Evolutionary conservation across 2,113 vertebrate genomes (phyloP).

Genomic region (Eulemur macaco): DNA sequence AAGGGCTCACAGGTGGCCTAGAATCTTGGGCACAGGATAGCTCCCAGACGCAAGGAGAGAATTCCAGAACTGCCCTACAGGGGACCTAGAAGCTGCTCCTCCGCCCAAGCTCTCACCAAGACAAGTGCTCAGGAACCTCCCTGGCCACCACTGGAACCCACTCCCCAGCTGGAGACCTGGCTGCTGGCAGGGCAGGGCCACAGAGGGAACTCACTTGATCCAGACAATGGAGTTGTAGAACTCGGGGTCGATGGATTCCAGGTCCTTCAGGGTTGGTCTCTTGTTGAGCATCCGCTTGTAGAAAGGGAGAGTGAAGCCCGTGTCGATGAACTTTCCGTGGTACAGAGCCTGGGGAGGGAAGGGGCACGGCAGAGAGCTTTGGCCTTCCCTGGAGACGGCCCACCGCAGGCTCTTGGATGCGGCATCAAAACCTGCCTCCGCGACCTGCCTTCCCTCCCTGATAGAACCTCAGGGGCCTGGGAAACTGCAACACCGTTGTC

Average conservation of each 20-base stretch:
- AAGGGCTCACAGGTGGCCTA: background rate
- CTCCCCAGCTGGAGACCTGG: background rate
- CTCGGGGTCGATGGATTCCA: conserved; percentile 98
- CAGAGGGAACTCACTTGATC: conserved; percentile 92
- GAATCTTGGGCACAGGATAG: background rate
- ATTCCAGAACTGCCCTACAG: background rate
- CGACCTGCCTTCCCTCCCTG: background rate
- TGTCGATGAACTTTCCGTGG: conserved; percentile 98
- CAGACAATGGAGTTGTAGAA: conserved; percentile 99
- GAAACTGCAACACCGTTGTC: background rate
- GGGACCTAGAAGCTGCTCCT: too few species aligned
- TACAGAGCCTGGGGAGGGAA: conserved; percentile 90
- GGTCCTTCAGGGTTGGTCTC: conserved; percentile 96
- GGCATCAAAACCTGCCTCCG: background rate
- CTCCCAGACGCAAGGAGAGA: background rate
- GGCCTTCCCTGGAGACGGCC: background rate
- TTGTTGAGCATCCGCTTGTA: conserved; percentile 99
- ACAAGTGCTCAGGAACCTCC: background rate
- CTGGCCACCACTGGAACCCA: background rate
- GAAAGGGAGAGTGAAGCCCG: conserved; percentile 97
- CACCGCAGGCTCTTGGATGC: too few species aligned
- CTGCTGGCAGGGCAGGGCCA: rapidly evolving
- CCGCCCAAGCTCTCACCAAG: background rate
- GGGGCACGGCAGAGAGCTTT: background rate
- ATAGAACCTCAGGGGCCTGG: background rate